These are phyloP conservation scores for Tanypteryx hageni DNA, from an alignment of 2,888 invertebrate genomes.

Conservation along the genomic window DNA sequence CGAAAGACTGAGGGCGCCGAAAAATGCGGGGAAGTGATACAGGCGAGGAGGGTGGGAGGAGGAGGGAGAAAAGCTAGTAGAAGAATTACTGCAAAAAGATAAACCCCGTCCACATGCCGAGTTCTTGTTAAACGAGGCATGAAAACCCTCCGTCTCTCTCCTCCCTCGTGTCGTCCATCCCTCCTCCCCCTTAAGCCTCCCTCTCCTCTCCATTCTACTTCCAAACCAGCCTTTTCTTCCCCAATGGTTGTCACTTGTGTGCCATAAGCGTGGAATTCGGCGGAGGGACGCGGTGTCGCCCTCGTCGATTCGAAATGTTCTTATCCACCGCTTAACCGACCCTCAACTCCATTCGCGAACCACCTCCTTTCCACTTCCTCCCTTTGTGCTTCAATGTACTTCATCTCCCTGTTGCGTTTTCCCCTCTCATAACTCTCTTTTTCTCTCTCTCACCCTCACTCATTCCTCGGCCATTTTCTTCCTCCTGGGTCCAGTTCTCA, in stretches of 20 bases:
- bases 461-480: too few relatives aligned
- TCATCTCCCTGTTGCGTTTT: too few relatives aligned
- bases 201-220: not conserved
- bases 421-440: too few relatives aligned
- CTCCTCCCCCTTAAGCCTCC: not conserved
- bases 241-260: not conserved
- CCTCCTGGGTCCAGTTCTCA: too few relatives aligned
- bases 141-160: slow-evolving; percentile 37
- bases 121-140: slow-evolving; percentile 50
- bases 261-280: not conserved
- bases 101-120: not conserved
- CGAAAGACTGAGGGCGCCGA: not conserved
- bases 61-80: not conserved
- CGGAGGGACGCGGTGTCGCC: not conserved
- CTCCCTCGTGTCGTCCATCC: too few relatives aligned
- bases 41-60: not conserved
- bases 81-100: slow-evolving; percentile 25
- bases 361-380: not conserved
- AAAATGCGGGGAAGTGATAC: too few relatives aligned
- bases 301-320: too few relatives aligned
- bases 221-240: not conserved
- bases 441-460: too few relatives aligned
- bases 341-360: not conserved
- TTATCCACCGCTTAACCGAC: not conserved
- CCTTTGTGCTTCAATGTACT: not conserved